Percentiles rank a stretch among this genome's conserved stretches.
Conservation (phyloP, 2,888 invertebrate genomes). For the Kryphioiulus occultus region DNA sequence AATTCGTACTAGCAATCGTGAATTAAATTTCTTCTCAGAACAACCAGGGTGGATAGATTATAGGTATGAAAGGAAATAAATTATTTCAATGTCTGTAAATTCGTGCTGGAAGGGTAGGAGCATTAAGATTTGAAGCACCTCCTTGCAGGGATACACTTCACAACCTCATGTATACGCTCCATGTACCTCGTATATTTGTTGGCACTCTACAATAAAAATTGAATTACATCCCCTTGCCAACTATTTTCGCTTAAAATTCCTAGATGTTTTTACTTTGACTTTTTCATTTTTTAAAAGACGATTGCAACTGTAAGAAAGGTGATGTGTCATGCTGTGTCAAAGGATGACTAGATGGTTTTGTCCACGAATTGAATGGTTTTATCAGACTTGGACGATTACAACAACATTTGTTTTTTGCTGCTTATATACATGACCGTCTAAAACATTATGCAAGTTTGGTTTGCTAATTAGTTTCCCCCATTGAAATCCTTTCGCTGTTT, state of each 20-base stretch:
- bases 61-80: background rate
- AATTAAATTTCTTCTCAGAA: background rate
- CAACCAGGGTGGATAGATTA: slow-evolving; percentile 20
- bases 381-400: background rate
- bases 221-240: background rate
- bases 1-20: background rate
- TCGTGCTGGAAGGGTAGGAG: background rate
- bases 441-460: too few relatives aligned
- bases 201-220: background rate
- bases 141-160: slow-evolving; percentile 19
- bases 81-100: slow-evolving; percentile 36
- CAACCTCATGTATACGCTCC: background rate
- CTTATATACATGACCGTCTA: background rate
- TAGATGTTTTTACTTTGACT: background rate
- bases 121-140: background rate
- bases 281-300: background rate
- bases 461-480: too few relatives aligned
- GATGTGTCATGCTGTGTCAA: background rate
- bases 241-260: slow-evolving; percentile 30
- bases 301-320: background rate
- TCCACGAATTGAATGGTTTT: background rate
- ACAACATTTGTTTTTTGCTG: background rate
- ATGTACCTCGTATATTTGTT: background rate
- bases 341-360: background rate
- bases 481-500: too few relatives aligned